Evolutionary conservation across 2,113 vertebrate genomes (phyloP), one percentile per base, ranked within the genome.

Genomic region (Neoarius graeffei): DNA sequence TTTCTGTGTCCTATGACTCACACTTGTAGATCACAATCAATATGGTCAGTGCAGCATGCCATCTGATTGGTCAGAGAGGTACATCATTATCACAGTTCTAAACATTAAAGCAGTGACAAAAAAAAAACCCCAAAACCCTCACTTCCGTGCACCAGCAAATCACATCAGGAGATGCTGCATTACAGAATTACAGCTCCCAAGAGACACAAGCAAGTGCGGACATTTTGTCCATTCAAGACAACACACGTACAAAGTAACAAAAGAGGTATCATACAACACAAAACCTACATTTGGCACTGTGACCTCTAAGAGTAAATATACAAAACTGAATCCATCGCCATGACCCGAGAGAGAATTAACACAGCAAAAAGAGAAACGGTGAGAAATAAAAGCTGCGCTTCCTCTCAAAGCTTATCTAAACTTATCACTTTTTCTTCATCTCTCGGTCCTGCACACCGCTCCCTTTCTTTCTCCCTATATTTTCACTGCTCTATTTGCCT

Each of bases 401-500:
- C 30, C 42, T 73, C 35, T 73, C 48, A 73, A 73, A 48, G 35
- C 35, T 74, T 23, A 13, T 74, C 19, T 48, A 73, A 35, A 69
- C 67, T 69, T 69, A 3, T 50, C 57, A 9, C 59, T 59, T 64
- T 25, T 64, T 64, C 73, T 87, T 66, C 52, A 66, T 71, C 79
- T 54, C 23, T 57, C 48, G 19, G 1, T 27, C 19, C 67, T 57
- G 27, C 60, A 50, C 42, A 15, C 62, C 8, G 10, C 25, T 35
- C 9, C 30, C 54, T 67, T 62, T 73, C 67, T n/a, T 57, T 35
- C 76, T 59, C 23, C 30, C 48, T 52, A 6, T 62, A 57, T 35
- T 27, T 42, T 57, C 25, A 30, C 48, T 66, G 23, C 54, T 73
- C 48, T 83, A 57, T 90, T 66, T 25, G 67, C 85, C 88, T 87